Evolutionary conservation across 2,888 invertebrate species (phyloP), one percentile per base, ranked within the genome.

Genomic region (Stictocephala bisonia): DNA sequence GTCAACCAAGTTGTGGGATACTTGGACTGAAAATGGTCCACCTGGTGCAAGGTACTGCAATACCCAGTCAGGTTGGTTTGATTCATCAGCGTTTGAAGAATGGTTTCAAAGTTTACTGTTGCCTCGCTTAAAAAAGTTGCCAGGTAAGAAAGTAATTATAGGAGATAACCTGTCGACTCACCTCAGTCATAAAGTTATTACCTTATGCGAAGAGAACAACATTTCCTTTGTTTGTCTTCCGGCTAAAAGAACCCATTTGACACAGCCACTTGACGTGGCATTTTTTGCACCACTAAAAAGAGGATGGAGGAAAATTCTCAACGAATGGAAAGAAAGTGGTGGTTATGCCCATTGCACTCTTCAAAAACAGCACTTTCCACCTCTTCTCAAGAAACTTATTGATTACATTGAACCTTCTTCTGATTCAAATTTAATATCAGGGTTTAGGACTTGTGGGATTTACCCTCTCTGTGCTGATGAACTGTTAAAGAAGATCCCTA

Each of bases 151-250:
- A 72, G 79, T 81, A 50, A 35, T 83, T 11, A 77, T 83, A 58
- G 81, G 83, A 11, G 80, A 83, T 73, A 83, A 82, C 74, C 72
- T 82, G 18, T 50, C 77, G 3, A 70, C 76, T 26, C 81, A 83
- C 66, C 58, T 81, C 22, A 75, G 68, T 60, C 24, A 51, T 15
- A 72, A 77, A 29, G 79, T 82, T 35, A 22, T 83, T 13, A 48
- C 78, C 41, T 15, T 75, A 22, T 83, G 82, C 74, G 73, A 79
- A 58, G 79, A 9, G 26, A 76, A 81, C 73, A 68, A 80, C 68
- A 81, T 81, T 15, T 69, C 64, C 13, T 80, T 82, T 74, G 73
- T 81, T 31, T 79, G 83, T 44, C 71, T 81, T 15, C 80, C 80
- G 9, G 75, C 78, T 9, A 80, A 80, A 75, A 72, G 76, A n/a